A percentile compares a stretch with the other conserved stretches of the same genome.
phyloP scores from a whole-genome alignment of 1,140 invertebrate genomes.

The Battus philenor region DNA sequence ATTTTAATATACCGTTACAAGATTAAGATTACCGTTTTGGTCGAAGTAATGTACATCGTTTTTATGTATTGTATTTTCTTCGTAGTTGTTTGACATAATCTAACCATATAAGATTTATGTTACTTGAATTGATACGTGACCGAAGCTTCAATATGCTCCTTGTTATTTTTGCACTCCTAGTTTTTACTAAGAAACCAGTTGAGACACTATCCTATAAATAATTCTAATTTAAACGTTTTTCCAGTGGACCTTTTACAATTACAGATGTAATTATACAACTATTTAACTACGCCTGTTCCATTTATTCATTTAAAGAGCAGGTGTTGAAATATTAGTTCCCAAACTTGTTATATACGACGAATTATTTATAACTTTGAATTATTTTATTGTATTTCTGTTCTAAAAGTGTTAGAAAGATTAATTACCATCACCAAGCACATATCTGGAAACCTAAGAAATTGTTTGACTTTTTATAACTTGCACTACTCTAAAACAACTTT shows the following conservation, averaged over 20 bases:
- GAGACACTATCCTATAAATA: constrained; percentile 11
- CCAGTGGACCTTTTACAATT: background rate
- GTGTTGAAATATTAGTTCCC: constrained; percentile 32
- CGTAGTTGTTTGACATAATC: constrained; percentile 1
- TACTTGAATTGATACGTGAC: constrained; percentile 8
- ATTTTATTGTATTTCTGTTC: too few relatives aligned
- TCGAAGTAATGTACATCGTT: too few relatives aligned
- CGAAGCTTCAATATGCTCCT: constrained; percentile 1
- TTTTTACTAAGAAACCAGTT: constrained; percentile 11
- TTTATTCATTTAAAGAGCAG: constrained; percentile 14
- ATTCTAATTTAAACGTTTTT: constrained; percentile 12
- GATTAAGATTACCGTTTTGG: background rate
- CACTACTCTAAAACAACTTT: too few relatives aligned
- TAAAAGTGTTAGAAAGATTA: too few relatives aligned
- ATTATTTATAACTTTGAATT: too few relatives aligned
- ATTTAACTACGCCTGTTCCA: background rate
- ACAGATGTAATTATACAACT: constrained; percentile 8
- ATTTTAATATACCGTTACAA: background rate
- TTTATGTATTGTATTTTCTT: constrained; percentile 1
- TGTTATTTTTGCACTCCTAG: background rate
- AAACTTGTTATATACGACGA: constrained; percentile 22
- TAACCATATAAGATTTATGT: constrained; percentile 10
- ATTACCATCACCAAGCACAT: too few relatives aligned
- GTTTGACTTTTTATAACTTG: too few relatives aligned
- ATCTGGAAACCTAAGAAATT: too few relatives aligned